Evolutionary conservation across 2,797 vertebrate species (phyloP).

Genomic region (Rhyacichthys aspro): DNA sequence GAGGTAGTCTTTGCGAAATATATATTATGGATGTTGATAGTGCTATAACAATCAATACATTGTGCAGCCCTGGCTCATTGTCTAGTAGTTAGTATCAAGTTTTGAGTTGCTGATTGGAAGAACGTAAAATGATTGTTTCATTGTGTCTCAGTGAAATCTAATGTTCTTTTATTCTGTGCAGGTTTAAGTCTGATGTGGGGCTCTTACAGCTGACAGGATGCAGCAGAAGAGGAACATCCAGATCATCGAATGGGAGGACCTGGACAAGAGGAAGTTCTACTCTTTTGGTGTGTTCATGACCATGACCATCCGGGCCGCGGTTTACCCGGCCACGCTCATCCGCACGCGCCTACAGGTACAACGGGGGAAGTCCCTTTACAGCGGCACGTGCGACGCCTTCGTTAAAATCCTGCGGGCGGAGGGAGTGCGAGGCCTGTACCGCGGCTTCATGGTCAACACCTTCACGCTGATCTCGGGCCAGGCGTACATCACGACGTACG

Average conservation of each 20-base stretch:
- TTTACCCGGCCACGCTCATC: constrained; percentile 96
- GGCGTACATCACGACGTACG: constrained; percentile 97
- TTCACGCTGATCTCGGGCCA: constrained; percentile 96
- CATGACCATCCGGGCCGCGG: constrained; percentile 93
- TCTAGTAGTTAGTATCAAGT: too few relatives aligned
- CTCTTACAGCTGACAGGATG: constrained; percentile 51
- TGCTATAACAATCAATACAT: too few relatives aligned
- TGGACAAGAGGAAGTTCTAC: constrained; percentile 98
- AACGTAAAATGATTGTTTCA: too few relatives aligned
- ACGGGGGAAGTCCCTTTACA: constrained; percentile 91
- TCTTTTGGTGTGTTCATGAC: constrained; percentile 95
- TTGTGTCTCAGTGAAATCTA: too few relatives aligned
- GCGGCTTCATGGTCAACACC: constrained; percentile 95
- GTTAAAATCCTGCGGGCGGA: constrained; percentile 90
- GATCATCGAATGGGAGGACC: constrained; percentile 99
- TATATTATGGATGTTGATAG: too few relatives aligned
- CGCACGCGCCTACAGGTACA: constrained; percentile 95
- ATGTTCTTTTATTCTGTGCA: constrained; percentile 10
- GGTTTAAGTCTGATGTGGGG: constrained; percentile 61
- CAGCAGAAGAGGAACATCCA: constrained; percentile 91
- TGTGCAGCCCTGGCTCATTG: too few relatives aligned
- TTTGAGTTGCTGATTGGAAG: too few relatives aligned
- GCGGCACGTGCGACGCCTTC: constrained; percentile 92
- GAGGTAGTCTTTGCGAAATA: rapidly evolving
- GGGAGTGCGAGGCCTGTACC: constrained; percentile 88